Conservation (phyloP, 1,140 invertebrate genomes). For the Brachionus koreanus region DNA sequence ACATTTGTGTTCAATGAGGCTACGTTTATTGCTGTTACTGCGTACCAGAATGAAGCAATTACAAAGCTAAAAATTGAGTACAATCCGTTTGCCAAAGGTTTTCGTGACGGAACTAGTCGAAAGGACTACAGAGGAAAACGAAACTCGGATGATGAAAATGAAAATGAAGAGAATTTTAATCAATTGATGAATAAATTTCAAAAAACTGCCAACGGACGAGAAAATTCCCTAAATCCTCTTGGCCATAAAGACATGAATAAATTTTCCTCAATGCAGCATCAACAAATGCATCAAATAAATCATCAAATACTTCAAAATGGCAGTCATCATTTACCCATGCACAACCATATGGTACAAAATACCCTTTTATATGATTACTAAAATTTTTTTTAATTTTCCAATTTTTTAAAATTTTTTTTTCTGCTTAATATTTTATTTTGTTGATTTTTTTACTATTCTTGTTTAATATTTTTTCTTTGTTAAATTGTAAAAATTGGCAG, state of each 20-base stretch:
- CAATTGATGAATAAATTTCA: slow-evolving; percentile 21
- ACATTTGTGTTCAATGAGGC: slow-evolving; percentile 99
- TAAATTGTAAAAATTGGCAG: neutral
- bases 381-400: neutral
- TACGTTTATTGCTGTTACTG: slow-evolving; percentile 80
- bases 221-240: neutral
- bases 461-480: neutral
- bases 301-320: neutral
- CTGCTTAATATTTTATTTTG: neutral
- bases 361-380: slow-evolving; percentile 4
- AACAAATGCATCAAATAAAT: neutral
- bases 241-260: slow-evolving; percentile 10
- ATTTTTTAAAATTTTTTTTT: neutral
- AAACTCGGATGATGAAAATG: slow-evolving; percentile 40
- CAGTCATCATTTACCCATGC: neutral
- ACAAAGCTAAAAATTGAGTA: slow-evolving; percentile 46
- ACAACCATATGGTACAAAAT: neutral
- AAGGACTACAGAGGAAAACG: slow-evolving; percentile 30
- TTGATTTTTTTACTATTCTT: neutral
- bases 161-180: slow-evolving; percentile 30
- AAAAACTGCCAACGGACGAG: neutral
- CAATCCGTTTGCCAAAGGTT: slow-evolving; percentile 46
- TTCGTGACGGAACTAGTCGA: slow-evolving; percentile 39
- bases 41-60: slow-evolving; percentile 58
- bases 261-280: neutral